A percentile compares a stretch with the other conserved stretches of the same genome.
These are phyloP conservation scores for Mimachlamys varia DNA, from an alignment of 2,888 invertebrate genomes.

Conservation along the genomic window DNA sequence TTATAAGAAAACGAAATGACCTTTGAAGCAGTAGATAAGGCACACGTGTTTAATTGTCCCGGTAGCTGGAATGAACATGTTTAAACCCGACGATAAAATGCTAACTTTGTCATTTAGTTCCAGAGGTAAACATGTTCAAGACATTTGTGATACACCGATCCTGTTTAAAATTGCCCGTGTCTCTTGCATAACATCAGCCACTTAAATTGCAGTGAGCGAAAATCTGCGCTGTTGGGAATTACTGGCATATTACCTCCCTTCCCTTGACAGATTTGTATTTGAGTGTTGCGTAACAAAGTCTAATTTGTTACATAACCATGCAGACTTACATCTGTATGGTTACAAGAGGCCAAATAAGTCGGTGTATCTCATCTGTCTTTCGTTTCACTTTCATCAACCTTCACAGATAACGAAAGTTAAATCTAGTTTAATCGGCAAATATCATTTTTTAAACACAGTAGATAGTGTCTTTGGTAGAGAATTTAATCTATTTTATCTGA, in stretches of 20 bases:
- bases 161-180: neutral
- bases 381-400: too few species aligned
- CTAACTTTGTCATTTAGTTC: conserved; percentile 32
- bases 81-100: neutral
- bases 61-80: conserved; percentile 9
- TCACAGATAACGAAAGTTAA: too few species aligned
- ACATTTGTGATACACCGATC: neutral
- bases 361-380: neutral
- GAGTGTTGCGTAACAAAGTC: neutral
- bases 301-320: too few species aligned
- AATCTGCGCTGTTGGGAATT: neutral
- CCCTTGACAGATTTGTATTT: neutral
- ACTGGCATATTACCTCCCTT: conserved; percentile 1
- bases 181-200: neutral
- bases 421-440: too few species aligned
- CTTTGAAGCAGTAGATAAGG: conserved; percentile 5
- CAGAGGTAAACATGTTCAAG: neutral
- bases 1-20: conserved; percentile 22
- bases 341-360: too few species aligned
- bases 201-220: neutral
- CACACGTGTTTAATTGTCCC: conserved; percentile 22
- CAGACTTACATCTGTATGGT: too few species aligned
- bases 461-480: too few species aligned
- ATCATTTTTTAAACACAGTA: too few species aligned
- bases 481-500: too few species aligned